Evolutionary conservation across 1,140 invertebrate genomes (phyloP).

Genomic region (Leucophenga varia): DNA sequence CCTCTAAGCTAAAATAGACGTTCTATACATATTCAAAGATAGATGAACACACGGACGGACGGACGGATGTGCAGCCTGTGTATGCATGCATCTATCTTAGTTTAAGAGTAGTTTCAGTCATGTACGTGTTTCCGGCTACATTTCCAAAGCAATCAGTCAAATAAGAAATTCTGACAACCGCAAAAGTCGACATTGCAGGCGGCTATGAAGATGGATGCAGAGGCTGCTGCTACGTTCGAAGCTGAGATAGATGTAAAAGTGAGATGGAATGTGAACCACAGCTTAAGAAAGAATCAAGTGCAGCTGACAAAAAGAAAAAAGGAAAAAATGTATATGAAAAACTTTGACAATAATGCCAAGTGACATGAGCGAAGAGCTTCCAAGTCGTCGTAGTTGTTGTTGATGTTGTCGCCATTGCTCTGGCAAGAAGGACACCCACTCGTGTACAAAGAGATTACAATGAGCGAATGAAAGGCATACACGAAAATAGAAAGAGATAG

Average conservation of each 20-base stretch:
- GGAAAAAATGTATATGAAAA: conserved; percentile 25
- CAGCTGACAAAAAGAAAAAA: conserved; percentile 16
- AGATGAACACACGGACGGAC: no score
- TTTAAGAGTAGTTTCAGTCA: conserved; percentile 25
- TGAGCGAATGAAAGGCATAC: no score
- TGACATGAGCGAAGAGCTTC: conserved; percentile 41
- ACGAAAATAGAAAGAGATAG: no score
- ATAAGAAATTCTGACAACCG: conserved; percentile 43
- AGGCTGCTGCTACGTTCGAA: conserved; percentile 1
- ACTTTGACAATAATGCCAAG: conserved; percentile 39
- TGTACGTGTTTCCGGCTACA: conserved; percentile 31
- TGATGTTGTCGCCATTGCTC: neutral
- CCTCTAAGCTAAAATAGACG: no score
- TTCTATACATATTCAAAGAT: no score
- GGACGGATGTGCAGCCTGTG: no score
- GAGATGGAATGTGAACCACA: conserved; percentile 17
- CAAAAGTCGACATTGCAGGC: conserved; percentile 42
- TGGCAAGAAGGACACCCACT: neutral
- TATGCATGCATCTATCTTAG: conserved; percentile 17
- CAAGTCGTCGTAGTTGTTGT: conserved; percentile 25
- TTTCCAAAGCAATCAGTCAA: conserved; percentile 52
- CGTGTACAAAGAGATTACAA: neutral
- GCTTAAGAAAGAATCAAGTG: conserved; percentile 23
- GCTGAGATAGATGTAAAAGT: no score
- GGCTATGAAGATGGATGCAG: neutral